Evolutionary conservation across 1,140 invertebrate species (phyloP).

Genomic region (Heliconius hermathena): DNA sequence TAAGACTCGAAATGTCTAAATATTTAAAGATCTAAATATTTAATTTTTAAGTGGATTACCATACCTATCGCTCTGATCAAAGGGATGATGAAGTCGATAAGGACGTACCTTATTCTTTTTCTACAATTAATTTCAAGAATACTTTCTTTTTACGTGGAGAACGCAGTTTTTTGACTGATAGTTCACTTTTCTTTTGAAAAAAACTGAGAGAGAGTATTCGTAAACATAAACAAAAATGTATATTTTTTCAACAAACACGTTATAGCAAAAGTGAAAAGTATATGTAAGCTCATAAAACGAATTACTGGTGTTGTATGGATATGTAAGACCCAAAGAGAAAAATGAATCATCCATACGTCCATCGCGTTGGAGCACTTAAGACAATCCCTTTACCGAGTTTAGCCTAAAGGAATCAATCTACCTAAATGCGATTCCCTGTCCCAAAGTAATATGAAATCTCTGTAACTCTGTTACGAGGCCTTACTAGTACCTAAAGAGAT

Average conservation of each 20-base stretch:
- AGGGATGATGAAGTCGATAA: too few species aligned
- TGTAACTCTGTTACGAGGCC: constrained; percentile 22
- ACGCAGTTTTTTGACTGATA: background rate
- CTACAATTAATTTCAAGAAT: too few species aligned
- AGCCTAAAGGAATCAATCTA: constrained; percentile 36
- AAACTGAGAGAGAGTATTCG: background rate
- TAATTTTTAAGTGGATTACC: too few species aligned
- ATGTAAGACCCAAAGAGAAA: background rate
- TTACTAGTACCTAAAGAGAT: background rate
- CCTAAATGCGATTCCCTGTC: constrained; percentile 23
- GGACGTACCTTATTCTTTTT: too few species aligned
- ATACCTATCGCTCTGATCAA: too few species aligned
- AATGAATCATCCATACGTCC: background rate
- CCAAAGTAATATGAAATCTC: constrained; percentile 27
- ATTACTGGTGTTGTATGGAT: background rate
- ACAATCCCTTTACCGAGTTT: constrained; percentile 32
- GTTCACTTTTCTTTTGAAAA: background rate
- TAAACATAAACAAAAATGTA: background rate
- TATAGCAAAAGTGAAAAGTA: background rate
- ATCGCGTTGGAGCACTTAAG: constrained; percentile 21
- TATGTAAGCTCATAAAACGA: background rate
- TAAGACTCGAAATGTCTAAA: too few species aligned
- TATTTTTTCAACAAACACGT: background rate
- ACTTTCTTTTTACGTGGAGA: too few species aligned
- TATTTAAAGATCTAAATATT: too few species aligned